Conservation (phyloP, 1,140 invertebrate species). For the Hermatobates lingyangjiaoensis region DNA sequence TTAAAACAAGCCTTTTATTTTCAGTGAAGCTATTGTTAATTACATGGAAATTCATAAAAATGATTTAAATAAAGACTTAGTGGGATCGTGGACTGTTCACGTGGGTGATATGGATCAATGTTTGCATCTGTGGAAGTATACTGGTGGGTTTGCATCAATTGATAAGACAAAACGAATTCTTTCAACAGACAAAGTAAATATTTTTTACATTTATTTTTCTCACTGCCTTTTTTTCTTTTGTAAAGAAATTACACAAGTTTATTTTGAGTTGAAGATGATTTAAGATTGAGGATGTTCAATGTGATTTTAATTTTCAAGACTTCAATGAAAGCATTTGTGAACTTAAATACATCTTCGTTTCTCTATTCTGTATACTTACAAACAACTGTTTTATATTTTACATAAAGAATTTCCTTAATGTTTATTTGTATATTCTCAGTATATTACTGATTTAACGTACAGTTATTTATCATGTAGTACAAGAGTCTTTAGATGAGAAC, state of each 20-base stretch:
- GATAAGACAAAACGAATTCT: slow-evolving; percentile 57
- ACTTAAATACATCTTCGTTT: too few species aligned
- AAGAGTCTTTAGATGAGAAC: too few species aligned
- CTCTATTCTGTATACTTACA: too few species aligned
- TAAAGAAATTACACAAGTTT: not conserved
- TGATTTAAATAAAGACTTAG: slow-evolving; percentile 49
- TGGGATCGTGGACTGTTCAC: slow-evolving; percentile 73
- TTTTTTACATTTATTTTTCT: slow-evolving; percentile 2
- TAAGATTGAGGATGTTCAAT: not conserved
- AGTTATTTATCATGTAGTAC: too few species aligned
- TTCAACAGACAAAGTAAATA: slow-evolving; percentile 44
- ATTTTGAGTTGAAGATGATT: not conserved
- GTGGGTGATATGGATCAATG: slow-evolving; percentile 96
- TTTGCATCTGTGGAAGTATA: slow-evolving; percentile 84
- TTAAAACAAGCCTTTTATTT: slow-evolving; percentile 12
- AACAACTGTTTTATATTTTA: too few species aligned
- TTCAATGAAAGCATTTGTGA: not conserved
- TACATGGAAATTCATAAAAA: slow-evolving; percentile 53
- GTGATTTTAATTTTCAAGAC: not conserved
- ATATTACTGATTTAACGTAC: too few species aligned
- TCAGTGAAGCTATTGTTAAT: slow-evolving; percentile 60
- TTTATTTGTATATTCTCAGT: too few species aligned
- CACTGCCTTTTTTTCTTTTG: too few species aligned
- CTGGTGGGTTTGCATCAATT: slow-evolving; percentile 74
- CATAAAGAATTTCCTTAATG: too few species aligned